Conservation (phyloP, 1,140 invertebrate species). For the Tetraneura akinire region DNA sequence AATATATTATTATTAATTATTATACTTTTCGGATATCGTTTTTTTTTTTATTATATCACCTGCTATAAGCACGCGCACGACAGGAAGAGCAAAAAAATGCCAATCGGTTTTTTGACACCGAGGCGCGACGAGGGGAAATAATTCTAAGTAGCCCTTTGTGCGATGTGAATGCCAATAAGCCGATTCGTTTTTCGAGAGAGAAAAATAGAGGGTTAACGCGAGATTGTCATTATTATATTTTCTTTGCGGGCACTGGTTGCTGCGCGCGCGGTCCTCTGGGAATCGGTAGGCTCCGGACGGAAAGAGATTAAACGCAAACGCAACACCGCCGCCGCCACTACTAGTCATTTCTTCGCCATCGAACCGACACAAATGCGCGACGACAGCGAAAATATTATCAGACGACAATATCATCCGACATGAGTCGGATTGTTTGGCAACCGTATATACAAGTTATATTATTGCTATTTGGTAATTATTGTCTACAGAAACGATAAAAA, state of each 20-base stretch:
- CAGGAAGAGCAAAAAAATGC: too few relatives aligned
- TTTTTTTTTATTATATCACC: too few relatives aligned
- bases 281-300: slow-evolving; percentile 13
- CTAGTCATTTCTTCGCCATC: not conserved
- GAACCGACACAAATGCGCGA: slow-evolving; percentile 42
- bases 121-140: too few relatives aligned
- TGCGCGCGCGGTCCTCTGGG: not conserved
- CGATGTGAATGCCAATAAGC: not conserved
- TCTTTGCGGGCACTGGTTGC: slow-evolving; percentile 18
- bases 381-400: slow-evolving; percentile 44
- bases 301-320: slow-evolving; percentile 32
- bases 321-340: not conserved
- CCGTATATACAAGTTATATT: not conserved
- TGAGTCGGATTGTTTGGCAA: slow-evolving; percentile 6
- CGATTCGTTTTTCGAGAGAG: not conserved
- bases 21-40: too few relatives aligned
- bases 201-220: not conserved
- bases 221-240: slow-evolving; percentile 33
- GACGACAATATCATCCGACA: slow-evolving; percentile 40
- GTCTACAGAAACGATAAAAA: too few relatives aligned
- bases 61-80: too few relatives aligned
- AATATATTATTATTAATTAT: too few relatives aligned
- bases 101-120: too few relatives aligned
- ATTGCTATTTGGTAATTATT: not conserved
- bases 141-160: not conserved